Base-by-base conservation (phyloP, 2,888 invertebrate species). In the Byasa hedistus region DNA sequence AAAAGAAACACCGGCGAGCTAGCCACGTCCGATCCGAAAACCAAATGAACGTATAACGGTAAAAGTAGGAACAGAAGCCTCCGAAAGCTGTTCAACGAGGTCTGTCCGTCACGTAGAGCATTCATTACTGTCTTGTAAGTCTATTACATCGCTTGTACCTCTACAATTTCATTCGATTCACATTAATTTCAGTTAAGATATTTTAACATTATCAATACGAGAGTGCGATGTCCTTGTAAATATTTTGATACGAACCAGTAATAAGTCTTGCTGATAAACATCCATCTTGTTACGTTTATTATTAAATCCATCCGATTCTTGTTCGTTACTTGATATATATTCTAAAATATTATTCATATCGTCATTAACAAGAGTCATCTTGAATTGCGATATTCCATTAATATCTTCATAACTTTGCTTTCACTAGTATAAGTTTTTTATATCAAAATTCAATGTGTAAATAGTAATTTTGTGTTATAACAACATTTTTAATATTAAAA, bases 1-100 rank as follows among this genome's bases (percentile, higher is more conserved):
- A 72, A 22, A n/a, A 22, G 71, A 77, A 77, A 74, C 72, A 75
- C 73, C 77, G 78, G 82, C 85, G 85, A 80, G 83, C 80, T 79
- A 79, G 77, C 86, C 79, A 83, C 83, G 84, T 79, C 80, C 82
- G 82, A 80, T 80, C 84, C 83, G 82, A 74, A 84, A 86, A 83
- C 80, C 83, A 91, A 91, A 91, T 91, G 91, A 89, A 85, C 84
- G 87, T 79, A 76, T 89, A 91, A 91, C 91, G 89, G 91, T 91
- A 91, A 90, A 91, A 87, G 91, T 87, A 79, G 83, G 82, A 85
- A 85, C 80, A 82, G 78, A 82, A 83, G 79, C 79, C 82, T 83
- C 89, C 81, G 91, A 91, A 91, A 91, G 91, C 86, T 82, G 89
- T 81, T 79, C 72, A 83, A 82, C 89, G 79, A 83, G 86, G 81